Percentiles rank a stretch among this genome's conserved stretches.
Conservation (phyloP, 2,888 invertebrate species). For the Plebejus argus region DNA sequence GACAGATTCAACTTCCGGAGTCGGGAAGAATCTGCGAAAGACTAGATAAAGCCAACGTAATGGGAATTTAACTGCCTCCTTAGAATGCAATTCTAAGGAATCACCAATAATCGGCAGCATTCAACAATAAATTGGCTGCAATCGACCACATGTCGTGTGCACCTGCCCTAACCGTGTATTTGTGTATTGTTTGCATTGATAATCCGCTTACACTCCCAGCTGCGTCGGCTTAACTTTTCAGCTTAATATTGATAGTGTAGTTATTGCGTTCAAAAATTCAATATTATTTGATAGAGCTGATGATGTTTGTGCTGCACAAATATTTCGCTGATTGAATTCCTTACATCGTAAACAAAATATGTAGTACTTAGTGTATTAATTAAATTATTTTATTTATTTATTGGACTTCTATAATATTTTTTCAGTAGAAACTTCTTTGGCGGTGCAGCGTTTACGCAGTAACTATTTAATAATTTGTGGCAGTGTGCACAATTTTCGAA, state of each 20-base stretch:
- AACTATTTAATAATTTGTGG: too few species aligned
- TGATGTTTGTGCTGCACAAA: conserved; percentile 10
- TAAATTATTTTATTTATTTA: neutral
- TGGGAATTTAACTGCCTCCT: neutral
- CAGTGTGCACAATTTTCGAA: too few species aligned
- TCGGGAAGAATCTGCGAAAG: too few species aligned
- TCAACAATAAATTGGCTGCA: neutral
- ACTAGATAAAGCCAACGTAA: neutral
- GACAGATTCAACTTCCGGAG: too few species aligned
- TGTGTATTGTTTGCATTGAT: conserved; percentile 3
- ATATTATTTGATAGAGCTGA: neutral
- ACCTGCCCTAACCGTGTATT: neutral
- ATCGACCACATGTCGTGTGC: neutral
- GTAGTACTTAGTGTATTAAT: neutral
- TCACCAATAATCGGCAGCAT: neutral
- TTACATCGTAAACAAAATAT: neutral
- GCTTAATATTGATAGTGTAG: conserved; percentile 24
- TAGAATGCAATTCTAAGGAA: too few species aligned
- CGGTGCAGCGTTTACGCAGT: too few species aligned
- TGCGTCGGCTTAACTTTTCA: conserved; percentile 26
- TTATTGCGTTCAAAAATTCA: conserved; percentile 24
- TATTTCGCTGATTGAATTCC: neutral
- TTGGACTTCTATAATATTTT: too few species aligned
- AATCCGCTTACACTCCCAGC: conserved; percentile 28
- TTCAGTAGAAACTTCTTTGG: too few species aligned